Percentiles rank a stretch among this genome's conserved stretches.
Conservation (phyloP, 1,140 invertebrate genomes). For the Drosophila repletoides region DNA sequence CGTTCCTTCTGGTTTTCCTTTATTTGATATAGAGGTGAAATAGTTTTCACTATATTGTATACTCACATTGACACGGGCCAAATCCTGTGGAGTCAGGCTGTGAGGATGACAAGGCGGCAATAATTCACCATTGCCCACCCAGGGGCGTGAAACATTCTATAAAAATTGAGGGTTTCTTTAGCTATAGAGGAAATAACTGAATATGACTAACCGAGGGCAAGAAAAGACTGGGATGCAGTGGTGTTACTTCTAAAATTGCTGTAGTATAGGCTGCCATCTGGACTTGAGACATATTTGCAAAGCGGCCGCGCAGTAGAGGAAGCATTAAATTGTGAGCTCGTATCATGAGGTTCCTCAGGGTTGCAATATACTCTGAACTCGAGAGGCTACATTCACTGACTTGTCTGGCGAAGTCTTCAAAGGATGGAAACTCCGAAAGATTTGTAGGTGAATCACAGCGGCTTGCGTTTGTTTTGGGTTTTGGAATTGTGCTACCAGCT, state of each 20-base stretch:
- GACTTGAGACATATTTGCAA: constrained; percentile 36
- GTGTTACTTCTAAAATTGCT: constrained; percentile 34
- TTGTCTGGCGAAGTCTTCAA: constrained; percentile 43
- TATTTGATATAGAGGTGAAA: too few relatives aligned
- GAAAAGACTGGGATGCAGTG: constrained; percentile 57
- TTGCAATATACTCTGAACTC: constrained; percentile 45
- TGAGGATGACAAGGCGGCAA: constrained; percentile 35
- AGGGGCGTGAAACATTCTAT: constrained; percentile 15
- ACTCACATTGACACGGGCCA: constrained; percentile 37
- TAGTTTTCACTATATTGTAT: too few relatives aligned
- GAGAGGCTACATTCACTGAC: constrained; percentile 22
- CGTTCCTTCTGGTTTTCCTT: too few relatives aligned
- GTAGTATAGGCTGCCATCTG: constrained; percentile 55
- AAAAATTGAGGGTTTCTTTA: not conserved
- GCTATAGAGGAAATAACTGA: not conserved
- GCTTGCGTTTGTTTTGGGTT: not conserved
- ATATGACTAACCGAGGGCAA: constrained; percentile 40
- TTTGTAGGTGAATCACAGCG: not conserved
- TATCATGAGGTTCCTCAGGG: constrained; percentile 47
- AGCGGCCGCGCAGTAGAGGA: constrained; percentile 38
- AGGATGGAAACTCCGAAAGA: constrained; percentile 16
- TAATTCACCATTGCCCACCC: not conserved
- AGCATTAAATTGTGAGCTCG: constrained; percentile 53
- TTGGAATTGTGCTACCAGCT: not conserved
- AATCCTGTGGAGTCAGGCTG: constrained; percentile 40